Base-by-base conservation (phyloP, 2,888 invertebrate genomes). In the Acholoe squamosa region DNA sequence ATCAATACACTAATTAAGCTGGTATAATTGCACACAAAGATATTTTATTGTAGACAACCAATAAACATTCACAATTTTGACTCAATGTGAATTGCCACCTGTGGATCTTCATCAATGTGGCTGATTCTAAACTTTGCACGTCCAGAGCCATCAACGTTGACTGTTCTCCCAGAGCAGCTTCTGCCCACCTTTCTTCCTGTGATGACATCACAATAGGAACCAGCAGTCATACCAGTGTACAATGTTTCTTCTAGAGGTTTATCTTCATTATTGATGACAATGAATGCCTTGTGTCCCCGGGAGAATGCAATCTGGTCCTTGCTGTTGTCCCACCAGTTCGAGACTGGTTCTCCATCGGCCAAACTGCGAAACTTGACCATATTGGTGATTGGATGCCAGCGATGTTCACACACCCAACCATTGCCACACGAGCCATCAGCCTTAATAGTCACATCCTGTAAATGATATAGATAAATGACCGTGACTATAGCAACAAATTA, bases 61-160 rank as follows among this genome's bases (percentile, higher is more conserved):
- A 54, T 54, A 54, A 14, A 54, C 54, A 61, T 71, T 71, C 14
- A 71, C 28, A 71, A 71, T 28, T 25, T 86, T 0, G 52, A 51
- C 28, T 67, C 43, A 14, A 90, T 94, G 93, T 98, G 97, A 91
- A 98, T 97, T 22, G 98, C 98, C 12, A 98, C 93, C 19, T 98
- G 96, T 90, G 97, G 97, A 94, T 98, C 98, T 80, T 93, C 96
- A 0, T 97, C 97, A 25, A 95, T 43, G 10, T 96, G 94, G 0
- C 96, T 95, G 16, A 98, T 95, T 77, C 95, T 93, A 91, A 98
- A 97, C 89, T 96, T 94, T 0, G 97, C 97, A 0, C 95, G 96
- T 0, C 97, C 97, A 91, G 97, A 96, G 12, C 94, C 94, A 28
- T 96, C 97, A 0, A 98, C 98, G 0, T 94, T 96, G 0, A 98